phyloP scores from a whole-genome alignment of 2,888 invertebrate species.

The Plemyria rubiginata region DNA sequence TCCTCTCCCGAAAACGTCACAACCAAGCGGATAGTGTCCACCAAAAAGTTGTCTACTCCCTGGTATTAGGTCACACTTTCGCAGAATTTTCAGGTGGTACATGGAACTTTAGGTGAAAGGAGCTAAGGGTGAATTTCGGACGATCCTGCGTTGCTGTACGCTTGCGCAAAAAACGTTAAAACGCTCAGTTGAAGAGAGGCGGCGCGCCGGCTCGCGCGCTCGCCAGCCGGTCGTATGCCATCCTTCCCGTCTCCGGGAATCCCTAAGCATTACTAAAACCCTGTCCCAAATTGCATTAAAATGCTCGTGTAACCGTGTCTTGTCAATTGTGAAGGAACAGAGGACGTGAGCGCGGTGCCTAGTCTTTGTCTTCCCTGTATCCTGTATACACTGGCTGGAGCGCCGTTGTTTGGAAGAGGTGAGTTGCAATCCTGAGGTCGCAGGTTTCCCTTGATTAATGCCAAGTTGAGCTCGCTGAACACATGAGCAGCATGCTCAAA shows the following conservation, averaged over 20 bases:
- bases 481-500: conserved; percentile 54
- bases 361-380: conserved; percentile 76
- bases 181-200: conserved; percentile 76
- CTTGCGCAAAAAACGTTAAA: conserved; percentile 71
- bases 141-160: conserved; percentile 75
- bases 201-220: conserved; percentile 84
- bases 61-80: conserved; percentile 40
- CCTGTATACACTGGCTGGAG: conserved; percentile 59
- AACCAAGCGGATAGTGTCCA: not conserved
- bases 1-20: conserved; percentile 42
- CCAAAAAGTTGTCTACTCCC: conserved; percentile 7
- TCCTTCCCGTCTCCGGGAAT: conserved; percentile 64
- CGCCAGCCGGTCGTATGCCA: conserved; percentile 78
- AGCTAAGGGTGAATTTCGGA: conserved; percentile 71
- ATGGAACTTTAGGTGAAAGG: conserved; percentile 50
- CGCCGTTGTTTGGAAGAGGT: conserved; percentile 77
- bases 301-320: conserved; percentile 56
- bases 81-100: conserved; percentile 23
- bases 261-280: conserved; percentile 73
- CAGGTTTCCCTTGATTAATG: conserved; percentile 67
- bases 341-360: conserved; percentile 56
- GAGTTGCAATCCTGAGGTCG: conserved; percentile 70
- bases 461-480: conserved; percentile 49
- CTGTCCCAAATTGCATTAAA: conserved; percentile 55
- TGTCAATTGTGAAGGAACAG: conserved; percentile 69